Evolutionary conservation across 2,888 invertebrate species (phyloP).

Genomic region (Synergus laeviventris): DNA sequence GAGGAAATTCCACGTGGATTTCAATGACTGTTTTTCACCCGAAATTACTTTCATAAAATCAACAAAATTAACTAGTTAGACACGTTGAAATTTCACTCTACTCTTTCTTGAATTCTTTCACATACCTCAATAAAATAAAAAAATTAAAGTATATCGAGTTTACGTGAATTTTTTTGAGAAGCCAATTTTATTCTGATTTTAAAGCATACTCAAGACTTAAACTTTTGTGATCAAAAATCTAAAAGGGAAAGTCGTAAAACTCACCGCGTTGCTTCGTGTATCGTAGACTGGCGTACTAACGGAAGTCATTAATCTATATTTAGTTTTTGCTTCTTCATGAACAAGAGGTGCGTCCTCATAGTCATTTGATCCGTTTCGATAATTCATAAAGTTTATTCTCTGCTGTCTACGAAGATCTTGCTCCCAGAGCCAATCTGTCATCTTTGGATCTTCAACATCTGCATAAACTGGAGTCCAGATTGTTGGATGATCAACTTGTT

Average conservation of each 20-base stretch:
- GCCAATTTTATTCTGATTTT: neutral
- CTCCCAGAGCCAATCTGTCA: conserved; percentile 94
- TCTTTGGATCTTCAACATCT: conserved; percentile 92
- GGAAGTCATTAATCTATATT: conserved; percentile 91
- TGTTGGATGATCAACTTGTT: conserved; percentile 89
- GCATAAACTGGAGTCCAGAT: conserved; percentile 98
- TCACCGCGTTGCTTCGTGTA: conserved; percentile 89
- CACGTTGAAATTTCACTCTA: neutral
- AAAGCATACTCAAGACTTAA: conserved; percentile 1
- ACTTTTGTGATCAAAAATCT: neutral
- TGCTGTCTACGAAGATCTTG: conserved; percentile 88
- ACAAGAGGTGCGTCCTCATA: neutral
- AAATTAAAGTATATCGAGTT: neutral
- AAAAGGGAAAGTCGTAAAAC: conserved; percentile 61
- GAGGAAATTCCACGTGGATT: too few species aligned
- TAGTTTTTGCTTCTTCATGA: conserved; percentile 48
- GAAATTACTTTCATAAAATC: too few species aligned
- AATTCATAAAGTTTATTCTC: conserved; percentile 40
- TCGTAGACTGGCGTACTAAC: conserved; percentile 96
- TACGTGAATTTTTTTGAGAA: neutral
- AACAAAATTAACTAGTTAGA: neutral
- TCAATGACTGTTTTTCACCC: too few species aligned
- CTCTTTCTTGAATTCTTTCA: neutral
- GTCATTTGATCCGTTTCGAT: neutral
- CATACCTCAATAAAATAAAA: too few species aligned